These are phyloP conservation scores for Dascillus cervinus DNA, from an alignment of 2,888 invertebrate genomes.

Conservation along the genomic window DNA sequence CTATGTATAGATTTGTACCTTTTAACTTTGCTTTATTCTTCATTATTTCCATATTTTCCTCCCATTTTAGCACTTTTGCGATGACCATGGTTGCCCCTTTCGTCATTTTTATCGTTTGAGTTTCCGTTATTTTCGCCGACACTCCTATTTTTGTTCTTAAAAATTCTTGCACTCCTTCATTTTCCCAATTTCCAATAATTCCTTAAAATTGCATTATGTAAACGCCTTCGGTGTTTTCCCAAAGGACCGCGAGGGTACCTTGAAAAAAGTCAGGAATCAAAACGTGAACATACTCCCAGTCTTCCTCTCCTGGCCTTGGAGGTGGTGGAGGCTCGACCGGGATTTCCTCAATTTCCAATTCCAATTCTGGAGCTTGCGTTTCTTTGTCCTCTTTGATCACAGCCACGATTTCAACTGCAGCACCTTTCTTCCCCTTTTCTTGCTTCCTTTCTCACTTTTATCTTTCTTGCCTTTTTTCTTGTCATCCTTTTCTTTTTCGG, in stretches of 20 bases:
- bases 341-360: constrained; percentile 18
- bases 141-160: no score
- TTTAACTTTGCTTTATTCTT: no score
- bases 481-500: constrained; percentile 10
- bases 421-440: constrained; percentile 9
- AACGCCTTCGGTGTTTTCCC: constrained; percentile 41
- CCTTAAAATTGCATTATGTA: constrained; percentile 48
- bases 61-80: no score
- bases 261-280: constrained; percentile 29
- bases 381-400: constrained; percentile 30
- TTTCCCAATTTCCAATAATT: no score
- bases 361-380: constrained; percentile 31
- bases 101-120: no score
- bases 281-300: constrained; percentile 38
- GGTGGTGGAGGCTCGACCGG: constrained; percentile 9
- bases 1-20: no score
- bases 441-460: constrained; percentile 15
- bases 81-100: no score
- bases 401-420: constrained; percentile 11
- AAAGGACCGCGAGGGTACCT: constrained; percentile 37
- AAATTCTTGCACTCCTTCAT: no score
- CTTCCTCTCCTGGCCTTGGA: constrained; percentile 31
- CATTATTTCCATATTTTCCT: no score
- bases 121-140: no score
- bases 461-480: constrained; percentile 16